Conservation (phyloP, 2,797 vertebrate genomes). For the Pagetopsis macropterus region DNA sequence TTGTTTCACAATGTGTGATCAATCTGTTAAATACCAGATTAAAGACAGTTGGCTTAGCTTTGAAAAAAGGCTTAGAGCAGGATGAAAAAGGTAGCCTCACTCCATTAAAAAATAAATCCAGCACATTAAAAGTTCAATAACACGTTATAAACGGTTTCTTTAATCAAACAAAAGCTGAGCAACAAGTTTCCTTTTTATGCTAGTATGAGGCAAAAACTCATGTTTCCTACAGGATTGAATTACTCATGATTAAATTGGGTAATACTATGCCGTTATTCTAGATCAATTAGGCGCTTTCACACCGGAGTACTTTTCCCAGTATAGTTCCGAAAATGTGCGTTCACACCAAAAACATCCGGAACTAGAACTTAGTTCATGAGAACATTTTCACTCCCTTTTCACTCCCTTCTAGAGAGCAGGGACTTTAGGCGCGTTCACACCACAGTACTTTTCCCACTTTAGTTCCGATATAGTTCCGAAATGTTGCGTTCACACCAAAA, state of each 20-base stretch:
- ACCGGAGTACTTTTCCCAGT: too few relatives aligned
- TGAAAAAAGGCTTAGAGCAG: slow-evolving; percentile 11
- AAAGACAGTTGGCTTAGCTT: slow-evolving; percentile 11
- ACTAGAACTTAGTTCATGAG: too few relatives aligned
- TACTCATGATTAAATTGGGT: not conserved
- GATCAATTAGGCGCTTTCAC: not conserved
- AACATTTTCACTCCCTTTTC: too few relatives aligned
- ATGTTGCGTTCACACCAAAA: too few relatives aligned
- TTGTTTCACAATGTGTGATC: not conserved
- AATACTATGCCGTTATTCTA: not conserved
- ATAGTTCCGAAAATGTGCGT: too few relatives aligned
- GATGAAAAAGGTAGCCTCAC: not conserved
- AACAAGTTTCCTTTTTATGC: not conserved
- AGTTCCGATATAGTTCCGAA: too few relatives aligned
- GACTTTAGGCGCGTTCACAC: too few relatives aligned
- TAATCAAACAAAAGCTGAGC: not conserved
- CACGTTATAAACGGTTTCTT: slow-evolving; percentile 10
- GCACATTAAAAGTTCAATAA: not conserved
- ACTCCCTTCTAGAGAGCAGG: too few relatives aligned
- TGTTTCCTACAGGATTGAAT: not conserved
- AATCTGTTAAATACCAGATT: not conserved
- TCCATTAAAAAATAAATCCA: not conserved
- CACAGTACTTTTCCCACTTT: too few relatives aligned
- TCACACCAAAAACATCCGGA: too few relatives aligned
- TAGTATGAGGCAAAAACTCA: not conserved